These are phyloP conservation scores for Hemaris fuciformis DNA, from an alignment of 2,888 invertebrate genomes.

Conservation along the genomic window DNA sequence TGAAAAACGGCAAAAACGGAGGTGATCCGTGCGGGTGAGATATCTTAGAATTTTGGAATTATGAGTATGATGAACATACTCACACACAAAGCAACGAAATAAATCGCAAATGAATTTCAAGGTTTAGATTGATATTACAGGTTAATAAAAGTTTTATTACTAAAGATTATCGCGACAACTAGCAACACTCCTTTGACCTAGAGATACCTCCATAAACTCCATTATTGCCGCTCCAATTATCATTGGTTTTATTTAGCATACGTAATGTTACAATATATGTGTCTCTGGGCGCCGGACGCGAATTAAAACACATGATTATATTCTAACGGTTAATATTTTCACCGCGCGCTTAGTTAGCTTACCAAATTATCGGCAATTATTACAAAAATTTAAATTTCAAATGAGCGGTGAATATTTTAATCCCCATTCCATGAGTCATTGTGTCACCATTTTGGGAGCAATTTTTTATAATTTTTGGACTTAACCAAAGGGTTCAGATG, in stretches of 20 bases:
- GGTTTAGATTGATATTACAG: too few relatives aligned
- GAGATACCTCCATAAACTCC: conserved; percentile 7
- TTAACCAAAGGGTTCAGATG: neutral
- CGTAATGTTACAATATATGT: conserved; percentile 12
- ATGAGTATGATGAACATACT: too few relatives aligned
- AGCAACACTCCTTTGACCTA: neutral
- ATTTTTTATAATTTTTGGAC: neutral
- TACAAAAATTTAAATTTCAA: neutral
- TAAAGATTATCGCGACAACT: neutral
- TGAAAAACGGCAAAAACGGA: too few relatives aligned
- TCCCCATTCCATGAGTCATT: neutral
- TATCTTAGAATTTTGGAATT: too few relatives aligned
- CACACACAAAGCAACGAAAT: too few relatives aligned
- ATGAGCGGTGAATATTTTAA: neutral
- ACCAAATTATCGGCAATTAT: neutral
- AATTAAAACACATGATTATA: neutral
- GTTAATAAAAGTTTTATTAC: neutral
- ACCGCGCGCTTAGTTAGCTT: neutral
- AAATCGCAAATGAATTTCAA: too few relatives aligned
- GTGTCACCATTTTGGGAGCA: neutral
- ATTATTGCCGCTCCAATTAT: conserved; percentile 19
- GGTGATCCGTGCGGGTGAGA: too few relatives aligned
- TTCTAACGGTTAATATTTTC: neutral
- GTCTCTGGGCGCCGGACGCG: neutral
- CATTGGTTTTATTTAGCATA: conserved; percentile 24